Evolutionary conservation across 1,140 invertebrate species (phyloP).

Genomic region (Apis mellifera): DNA sequence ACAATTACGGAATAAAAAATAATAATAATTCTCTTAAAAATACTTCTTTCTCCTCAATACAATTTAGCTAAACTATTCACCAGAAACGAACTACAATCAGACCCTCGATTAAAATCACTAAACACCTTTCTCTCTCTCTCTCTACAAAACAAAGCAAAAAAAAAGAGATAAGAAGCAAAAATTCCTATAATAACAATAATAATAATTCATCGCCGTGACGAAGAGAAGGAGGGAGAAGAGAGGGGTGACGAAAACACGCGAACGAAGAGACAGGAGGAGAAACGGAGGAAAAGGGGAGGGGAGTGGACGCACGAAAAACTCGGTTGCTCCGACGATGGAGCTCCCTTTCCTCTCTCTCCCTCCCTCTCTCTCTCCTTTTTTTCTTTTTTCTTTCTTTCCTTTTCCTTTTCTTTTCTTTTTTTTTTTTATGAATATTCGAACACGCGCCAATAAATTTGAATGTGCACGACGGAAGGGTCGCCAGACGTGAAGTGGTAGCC

Average conservation of each 20-base stretch:
- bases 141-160: not conserved
- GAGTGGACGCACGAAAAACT: constrained; percentile 34
- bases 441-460: constrained; percentile 81
- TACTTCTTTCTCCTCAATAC: too few species aligned
- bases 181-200: constrained; percentile 42
- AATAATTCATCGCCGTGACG: constrained; percentile 58
- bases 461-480: constrained; percentile 78
- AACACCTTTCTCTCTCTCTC: too few species aligned
- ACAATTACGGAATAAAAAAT: too few species aligned
- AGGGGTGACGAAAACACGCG: constrained; percentile 33
- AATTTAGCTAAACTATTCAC: too few species aligned
- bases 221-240: not conserved
- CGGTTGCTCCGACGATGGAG: constrained; percentile 53
- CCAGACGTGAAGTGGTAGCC: constrained; percentile 77
- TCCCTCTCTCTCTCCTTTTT: too few species aligned
- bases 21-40: too few species aligned
- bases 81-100: too few species aligned
- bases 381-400: too few species aligned
- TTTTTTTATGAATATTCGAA: constrained; percentile 79
- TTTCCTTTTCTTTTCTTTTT: not conserved
- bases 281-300: not conserved
- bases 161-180: constrained; percentile 19
- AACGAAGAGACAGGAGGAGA: not conserved
- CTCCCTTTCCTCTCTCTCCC: not conserved
- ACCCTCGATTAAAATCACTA: too few species aligned